Evolutionary conservation across 2,888 invertebrate genomes (phyloP).

Genomic region (Tiphia femorata): DNA sequence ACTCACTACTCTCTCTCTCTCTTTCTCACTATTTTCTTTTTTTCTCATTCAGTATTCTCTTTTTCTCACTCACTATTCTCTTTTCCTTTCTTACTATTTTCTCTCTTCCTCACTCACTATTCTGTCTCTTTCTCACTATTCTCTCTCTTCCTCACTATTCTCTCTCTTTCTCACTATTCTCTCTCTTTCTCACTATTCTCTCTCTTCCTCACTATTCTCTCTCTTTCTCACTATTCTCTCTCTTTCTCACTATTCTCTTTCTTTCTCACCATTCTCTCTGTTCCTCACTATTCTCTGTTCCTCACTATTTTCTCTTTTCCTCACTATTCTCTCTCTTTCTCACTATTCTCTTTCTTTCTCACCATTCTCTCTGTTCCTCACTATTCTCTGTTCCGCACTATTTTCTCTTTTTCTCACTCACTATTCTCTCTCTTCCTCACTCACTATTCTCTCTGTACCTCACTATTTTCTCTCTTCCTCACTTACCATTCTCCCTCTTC

Average conservation of each 20-base stretch:
- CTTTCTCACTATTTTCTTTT: slow-evolving; percentile 7
- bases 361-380: slow-evolving; percentile 3
- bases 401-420: slow-evolving; percentile 1
- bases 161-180: background rate
- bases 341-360: slow-evolving; percentile 10
- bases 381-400: slow-evolving; percentile 9
- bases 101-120: slow-evolving; percentile 9
- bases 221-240: no score
- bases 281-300: no score
- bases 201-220: no score
- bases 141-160: slow-evolving; percentile 8
- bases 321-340: slow-evolving; percentile 10
- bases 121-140: slow-evolving; percentile 4
- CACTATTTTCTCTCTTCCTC: slow-evolving; percentile 4
- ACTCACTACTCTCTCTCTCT: slow-evolving; percentile 7
- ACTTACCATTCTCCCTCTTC: slow-evolving; percentile 9
- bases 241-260: background rate
- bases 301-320: slow-evolving; percentile 7
- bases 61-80: slow-evolving; percentile 7
- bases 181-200: slow-evolving; percentile 7
- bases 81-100: slow-evolving; percentile 8
- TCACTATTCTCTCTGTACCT: no score
- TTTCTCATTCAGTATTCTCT: slow-evolving; percentile 4
- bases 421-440: slow-evolving; percentile 5
- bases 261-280: no score